Percentiles rank a stretch among this genome's conserved stretches.
Conservation (phyloP, 2,797 vertebrate species). For the Acrossocheilus wenchowensis region DNA sequence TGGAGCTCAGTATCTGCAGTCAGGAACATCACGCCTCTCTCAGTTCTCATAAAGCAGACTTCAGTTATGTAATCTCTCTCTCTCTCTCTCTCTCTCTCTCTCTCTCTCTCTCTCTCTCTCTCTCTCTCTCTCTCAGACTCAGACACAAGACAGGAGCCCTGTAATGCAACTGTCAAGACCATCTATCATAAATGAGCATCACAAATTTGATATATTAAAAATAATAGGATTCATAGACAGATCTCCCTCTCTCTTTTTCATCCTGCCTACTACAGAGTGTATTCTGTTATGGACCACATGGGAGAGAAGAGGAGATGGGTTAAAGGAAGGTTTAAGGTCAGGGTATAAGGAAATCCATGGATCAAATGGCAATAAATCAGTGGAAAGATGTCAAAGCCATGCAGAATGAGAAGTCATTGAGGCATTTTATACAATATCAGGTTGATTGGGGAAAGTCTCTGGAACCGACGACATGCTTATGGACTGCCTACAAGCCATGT, state of each 20-base stretch:
- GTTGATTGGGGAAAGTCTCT: not conserved
- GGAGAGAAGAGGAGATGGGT: not conserved
- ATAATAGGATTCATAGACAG: slow-evolving; percentile 14
- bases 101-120: slow-evolving; percentile 16
- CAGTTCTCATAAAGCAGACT: slow-evolving; percentile 70
- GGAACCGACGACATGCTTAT: not conserved
- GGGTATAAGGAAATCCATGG: not conserved
- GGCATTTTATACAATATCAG: not conserved
- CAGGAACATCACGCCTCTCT: slow-evolving; percentile 52
- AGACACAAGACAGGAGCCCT: slow-evolving; percentile 63
- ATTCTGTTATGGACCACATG: not conserved
- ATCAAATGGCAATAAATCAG: not conserved
- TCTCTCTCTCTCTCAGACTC: slow-evolving; percentile 51
- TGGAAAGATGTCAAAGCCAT: not conserved
- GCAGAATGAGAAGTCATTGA: not conserved
- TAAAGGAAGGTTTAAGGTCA: slow-evolving; percentile 7
- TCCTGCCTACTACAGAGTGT: not conserved
- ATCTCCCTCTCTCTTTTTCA: too few species aligned
- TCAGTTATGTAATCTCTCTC: slow-evolving; percentile 69
- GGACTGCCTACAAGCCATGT: not conserved
- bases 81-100: slow-evolving; percentile 21
- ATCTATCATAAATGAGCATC: slow-evolving; percentile 17
- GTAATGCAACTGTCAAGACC: slow-evolving; percentile 27
- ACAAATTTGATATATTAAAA: slow-evolving; percentile 15
- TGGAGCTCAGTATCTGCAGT: slow-evolving; percentile 40